These are phyloP conservation scores for Corythornis madagascariensis DNA, from an alignment of 2,113 vertebrate genomes.

Conservation along the genomic window DNA sequence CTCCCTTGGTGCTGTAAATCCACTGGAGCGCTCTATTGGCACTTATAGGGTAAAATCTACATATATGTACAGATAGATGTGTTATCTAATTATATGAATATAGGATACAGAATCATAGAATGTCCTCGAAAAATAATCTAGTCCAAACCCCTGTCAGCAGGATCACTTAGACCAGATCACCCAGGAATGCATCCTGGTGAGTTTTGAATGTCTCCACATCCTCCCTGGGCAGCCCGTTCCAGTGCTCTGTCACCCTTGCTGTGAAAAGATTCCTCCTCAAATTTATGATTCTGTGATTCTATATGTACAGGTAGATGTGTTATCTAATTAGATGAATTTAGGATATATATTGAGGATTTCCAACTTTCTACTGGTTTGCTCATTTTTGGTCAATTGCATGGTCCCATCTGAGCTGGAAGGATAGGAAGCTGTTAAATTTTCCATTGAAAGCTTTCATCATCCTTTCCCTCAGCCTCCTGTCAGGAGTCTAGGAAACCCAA, in stretches of 20 bases:
- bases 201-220: too few species aligned
- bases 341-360: not conserved
- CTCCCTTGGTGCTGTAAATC: too few species aligned
- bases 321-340: not conserved
- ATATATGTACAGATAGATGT: not conserved
- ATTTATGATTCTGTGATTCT: too few species aligned
- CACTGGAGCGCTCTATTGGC: too few species aligned
- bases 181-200: too few species aligned
- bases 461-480: not conserved
- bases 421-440: not conserved
- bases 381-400: not conserved
- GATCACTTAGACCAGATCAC: too few species aligned
- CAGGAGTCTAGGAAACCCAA: not conserved
- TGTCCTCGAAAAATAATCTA: too few species aligned
- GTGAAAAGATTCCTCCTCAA: too few species aligned
- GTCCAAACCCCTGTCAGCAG: too few species aligned
- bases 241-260: too few species aligned
- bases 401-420: not conserved
- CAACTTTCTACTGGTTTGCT: not conserved
- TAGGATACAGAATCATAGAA: not conserved
- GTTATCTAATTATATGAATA: not conserved
- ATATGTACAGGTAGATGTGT: not conserved
- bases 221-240: too few species aligned
- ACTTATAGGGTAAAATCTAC: not conserved
- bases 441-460: rapidly evolving